Evolutionary conservation across 1,140 invertebrate genomes (phyloP), one percentile per base, ranked within the genome.

Genomic region (Leptopilina clavipes): DNA sequence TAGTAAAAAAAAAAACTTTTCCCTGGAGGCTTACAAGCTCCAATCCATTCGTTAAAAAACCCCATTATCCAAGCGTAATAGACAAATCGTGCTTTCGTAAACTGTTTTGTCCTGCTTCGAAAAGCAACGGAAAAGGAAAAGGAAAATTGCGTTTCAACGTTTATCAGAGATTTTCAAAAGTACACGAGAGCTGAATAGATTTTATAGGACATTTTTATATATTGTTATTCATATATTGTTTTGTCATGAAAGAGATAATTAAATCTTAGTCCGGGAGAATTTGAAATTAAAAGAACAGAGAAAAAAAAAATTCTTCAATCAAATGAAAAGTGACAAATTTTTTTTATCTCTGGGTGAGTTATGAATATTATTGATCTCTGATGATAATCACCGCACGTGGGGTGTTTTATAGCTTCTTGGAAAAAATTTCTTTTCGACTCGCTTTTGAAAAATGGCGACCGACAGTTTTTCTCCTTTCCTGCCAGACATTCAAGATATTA

Each of bases 51-150:
- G 22, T 76, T 84, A 80, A 81, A 82, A 82, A 85, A 84, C 52
- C 72, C 83, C 81, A 78, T 82, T 84, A 84, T 84, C 72, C 18
- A 75, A 81, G 74, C 52, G 77, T 81, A 83, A 84, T 81, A 79
- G 79, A 79, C 75, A 83, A 84, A 75, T 81, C 73, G 70, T 80
- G 75, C 72, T 82, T 74, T 77, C 73, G 75, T 71, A 81, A 76
- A 82, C 45, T 77, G 76, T 80, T 81, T 77, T 72, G 44, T 72
- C 22, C 12, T 25, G 59, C 59, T 65, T 65, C 22, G 59, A 14
- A 65, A 40, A 31, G 25, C 22, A 12, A 25, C 22, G 19, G 22
- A 25, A 65, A 48, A 19, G 10, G 5, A 31, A 65, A 65, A 31
- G 11, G 22, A 65, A 65, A 65, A 65, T 37, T 65, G 3, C 11